Evolutionary conservation across 1,140 invertebrate genomes (phyloP), one percentile per base, ranked within the genome.

Genomic region (Drosophila ficusphila): DNA sequence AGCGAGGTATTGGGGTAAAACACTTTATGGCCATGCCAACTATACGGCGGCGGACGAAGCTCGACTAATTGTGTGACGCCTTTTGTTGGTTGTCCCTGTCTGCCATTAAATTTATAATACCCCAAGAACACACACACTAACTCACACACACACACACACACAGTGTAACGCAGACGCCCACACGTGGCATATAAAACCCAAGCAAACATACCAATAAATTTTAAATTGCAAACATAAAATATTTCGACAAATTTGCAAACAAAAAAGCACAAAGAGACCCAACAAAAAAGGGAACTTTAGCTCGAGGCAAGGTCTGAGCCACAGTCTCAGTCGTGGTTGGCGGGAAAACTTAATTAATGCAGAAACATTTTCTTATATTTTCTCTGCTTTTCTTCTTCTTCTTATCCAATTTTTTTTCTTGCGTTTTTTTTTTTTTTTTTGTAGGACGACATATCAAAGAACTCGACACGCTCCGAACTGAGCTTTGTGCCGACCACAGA

Each of bases 401-500:
- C 9, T 25, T 16, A 14, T 44, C 25, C 77, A 69, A 77, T 68
- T 73, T 61, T 61, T 18, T 60, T 56, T 56, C 29, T 42, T n/a
- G 18, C n/a, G n/a, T 67, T 65, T 52, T 33, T 31, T 11, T 51
- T 73, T 54, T 16, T 11, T 23, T 29, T 52, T 58, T 81, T 92
- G 9, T 91, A 97, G 96, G 95, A 96, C 90, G 95, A 97, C 82
- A 94, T 94, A 58, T 93, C 94, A 62, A 90, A 90, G 48, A 96
- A 97, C 77, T 97, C 95, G 42, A 98, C 97, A 54, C 94, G 96
- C 81, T 97, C 96, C 89, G 95, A 95, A 86, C 93, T 98, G 91
- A 96, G 94, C 93, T 96, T 97, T 92, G 94, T 95, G 64, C 96
- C 96, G 38, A 95, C 94, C 39, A 94, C 96, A 73, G 96, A 96